phyloP scores from a whole-genome alignment of 1,140 invertebrate genomes.

The Agrilus planipennis region DNA sequence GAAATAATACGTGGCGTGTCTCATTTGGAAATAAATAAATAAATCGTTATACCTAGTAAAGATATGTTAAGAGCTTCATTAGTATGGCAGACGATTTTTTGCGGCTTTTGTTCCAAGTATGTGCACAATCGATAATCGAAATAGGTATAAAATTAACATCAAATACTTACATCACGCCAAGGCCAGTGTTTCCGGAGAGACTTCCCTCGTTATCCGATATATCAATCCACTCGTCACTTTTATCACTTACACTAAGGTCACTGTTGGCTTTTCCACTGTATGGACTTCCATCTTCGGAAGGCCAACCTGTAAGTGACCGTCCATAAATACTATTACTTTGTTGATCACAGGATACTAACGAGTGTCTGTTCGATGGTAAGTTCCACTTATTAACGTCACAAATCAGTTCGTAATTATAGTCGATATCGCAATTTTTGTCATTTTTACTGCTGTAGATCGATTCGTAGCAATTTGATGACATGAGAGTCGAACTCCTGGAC shows the following conservation, averaged over 20 bases:
- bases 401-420: constrained; percentile 20
- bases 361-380: constrained; percentile 39
- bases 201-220: constrained; percentile 44
- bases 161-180: constrained; percentile 36
- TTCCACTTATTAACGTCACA: constrained; percentile 19
- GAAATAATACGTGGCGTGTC: no score
- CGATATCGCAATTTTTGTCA: constrained; percentile 25
- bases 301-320: constrained; percentile 40
- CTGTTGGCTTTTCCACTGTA: constrained; percentile 33
- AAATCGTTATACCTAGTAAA: no score
- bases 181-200: constrained; percentile 23
- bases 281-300: constrained; percentile 36
- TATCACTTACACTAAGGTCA: constrained; percentile 40
- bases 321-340: constrained; percentile 55
- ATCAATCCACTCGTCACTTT: constrained; percentile 55
- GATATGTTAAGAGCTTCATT: no score
- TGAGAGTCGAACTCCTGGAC: constrained; percentile 15
- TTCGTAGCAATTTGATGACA: constrained; percentile 27
- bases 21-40: no score
- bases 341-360: constrained; percentile 49
- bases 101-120: no score
- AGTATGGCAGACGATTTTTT: no score
- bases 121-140: no score
- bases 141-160: constrained; percentile 8
- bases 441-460: constrained; percentile 22